Percentiles rank a stretch among this genome's conserved stretches.
Evolutionary conservation across 1,140 invertebrate species (phyloP).

Genomic region (Solen grandis): DNA sequence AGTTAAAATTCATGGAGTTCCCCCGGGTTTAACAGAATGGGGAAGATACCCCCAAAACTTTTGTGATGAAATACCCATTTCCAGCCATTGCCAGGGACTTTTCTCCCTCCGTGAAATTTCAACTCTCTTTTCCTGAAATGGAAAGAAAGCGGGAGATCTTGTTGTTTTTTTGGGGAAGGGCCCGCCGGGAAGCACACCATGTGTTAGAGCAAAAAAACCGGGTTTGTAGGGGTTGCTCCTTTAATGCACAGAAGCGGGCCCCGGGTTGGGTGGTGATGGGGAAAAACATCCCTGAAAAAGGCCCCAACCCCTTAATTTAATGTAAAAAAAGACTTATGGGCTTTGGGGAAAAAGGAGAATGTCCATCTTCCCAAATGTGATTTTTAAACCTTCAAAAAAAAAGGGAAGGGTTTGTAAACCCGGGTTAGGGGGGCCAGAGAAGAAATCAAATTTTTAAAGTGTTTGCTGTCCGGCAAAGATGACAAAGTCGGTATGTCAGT

Average conservation of each 20-base stretch:
- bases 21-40: slow-evolving; percentile 7
- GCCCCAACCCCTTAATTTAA: not conserved
- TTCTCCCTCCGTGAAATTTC: slow-evolving; percentile 32
- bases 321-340: slow-evolving; percentile 45
- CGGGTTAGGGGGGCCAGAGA: slow-evolving; percentile 22
- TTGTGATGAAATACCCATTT: slow-evolving; percentile 56
- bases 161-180: slow-evolving; percentile 54
- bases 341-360: slow-evolving; percentile 17
- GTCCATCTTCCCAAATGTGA: slow-evolving; percentile 44
- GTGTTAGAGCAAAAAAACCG: slow-evolving; percentile 51
- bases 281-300: slow-evolving; percentile 52
- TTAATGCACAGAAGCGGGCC: slow-evolving; percentile 50
- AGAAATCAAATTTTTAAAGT: slow-evolving; percentile 22
- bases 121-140: slow-evolving; percentile 25
- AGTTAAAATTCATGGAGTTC: not conserved
- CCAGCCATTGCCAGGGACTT: slow-evolving; percentile 24
- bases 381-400: not conserved
- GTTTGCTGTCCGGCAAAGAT: slow-evolving; percentile 17
- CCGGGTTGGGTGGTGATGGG: slow-evolving; percentile 63
- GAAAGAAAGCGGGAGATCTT: slow-evolving; percentile 34
- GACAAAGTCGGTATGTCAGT: too few species aligned
- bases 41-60: slow-evolving; percentile 53
- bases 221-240: slow-evolving; percentile 6
- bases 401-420: slow-evolving; percentile 42
- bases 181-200: slow-evolving; percentile 52